phyloP scores from a whole-genome alignment of 1,140 invertebrate genomes.

The Papilio polytes region DNA sequence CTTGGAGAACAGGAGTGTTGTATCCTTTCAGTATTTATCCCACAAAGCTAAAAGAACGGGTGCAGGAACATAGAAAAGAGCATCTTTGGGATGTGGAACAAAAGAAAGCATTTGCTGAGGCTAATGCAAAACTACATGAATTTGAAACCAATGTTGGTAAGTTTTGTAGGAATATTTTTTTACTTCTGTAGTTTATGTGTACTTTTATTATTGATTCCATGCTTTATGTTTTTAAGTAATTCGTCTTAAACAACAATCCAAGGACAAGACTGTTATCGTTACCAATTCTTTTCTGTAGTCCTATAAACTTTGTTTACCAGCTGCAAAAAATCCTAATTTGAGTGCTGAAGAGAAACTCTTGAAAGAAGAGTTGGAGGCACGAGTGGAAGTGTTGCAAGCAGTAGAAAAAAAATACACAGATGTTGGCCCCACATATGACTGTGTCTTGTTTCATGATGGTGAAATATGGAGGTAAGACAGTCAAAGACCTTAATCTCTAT shows the following conservation, averaged over 20 bases:
- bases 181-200: neutral
- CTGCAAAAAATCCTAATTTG: slow-evolving; percentile 73
- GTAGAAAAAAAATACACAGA: slow-evolving; percentile 96
- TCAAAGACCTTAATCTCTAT: neutral
- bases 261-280: no score
- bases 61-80: slow-evolving; percentile 93
- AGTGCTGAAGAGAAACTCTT: slow-evolving; percentile 90
- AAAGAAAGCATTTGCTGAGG: slow-evolving; percentile 91
- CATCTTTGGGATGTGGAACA: slow-evolving; percentile 94
- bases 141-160: slow-evolving; percentile 86
- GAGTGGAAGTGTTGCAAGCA: slow-evolving; percentile 92
- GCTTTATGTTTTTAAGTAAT: no score
- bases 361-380: slow-evolving; percentile 95
- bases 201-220: no score
- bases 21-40: slow-evolving; percentile 95
- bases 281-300: neutral
- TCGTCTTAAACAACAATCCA: no score
- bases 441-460: slow-evolving; percentile 92
- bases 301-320: slow-evolving; percentile 46
- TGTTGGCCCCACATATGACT: slow-evolving; percentile 95
- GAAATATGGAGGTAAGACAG: slow-evolving; percentile 73
- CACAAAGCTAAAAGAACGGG: slow-evolving; percentile 90
- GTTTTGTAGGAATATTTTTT: slow-evolving; percentile 41
- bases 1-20: slow-evolving; percentile 94
- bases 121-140: slow-evolving; percentile 88